Percentiles rank a stretch among this genome's conserved stretches.
These are phyloP conservation scores for Drosophila ezoana DNA, from an alignment of 2,888 invertebrate species.

Conservation along the genomic window DNA sequence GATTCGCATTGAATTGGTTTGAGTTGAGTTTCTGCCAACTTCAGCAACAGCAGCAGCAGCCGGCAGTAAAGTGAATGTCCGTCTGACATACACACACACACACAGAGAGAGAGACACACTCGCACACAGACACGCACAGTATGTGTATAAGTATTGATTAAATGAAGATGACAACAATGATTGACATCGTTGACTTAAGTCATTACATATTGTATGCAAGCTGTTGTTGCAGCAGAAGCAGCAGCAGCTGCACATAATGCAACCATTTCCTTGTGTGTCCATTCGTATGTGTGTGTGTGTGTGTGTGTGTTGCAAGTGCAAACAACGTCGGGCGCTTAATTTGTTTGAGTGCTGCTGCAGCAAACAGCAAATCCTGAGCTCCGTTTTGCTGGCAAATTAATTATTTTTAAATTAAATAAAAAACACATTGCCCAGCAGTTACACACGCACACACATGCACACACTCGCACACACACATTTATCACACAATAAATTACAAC, in stretches of 20 bases:
- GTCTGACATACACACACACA: slow-evolving; percentile 15
- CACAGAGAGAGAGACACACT: background rate
- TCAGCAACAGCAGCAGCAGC: slow-evolving; percentile 35
- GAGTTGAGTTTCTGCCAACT: slow-evolving; percentile 54
- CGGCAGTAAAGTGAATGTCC: slow-evolving; percentile 43
- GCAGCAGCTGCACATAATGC: slow-evolving; percentile 50
- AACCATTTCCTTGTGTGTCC: slow-evolving; percentile 37
- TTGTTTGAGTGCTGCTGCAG: slow-evolving; percentile 58
- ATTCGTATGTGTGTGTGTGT: background rate
- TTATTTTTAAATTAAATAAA: slow-evolving; percentile 67
- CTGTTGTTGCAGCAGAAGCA: slow-evolving; percentile 40
- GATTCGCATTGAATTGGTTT: slow-evolving; percentile 44
- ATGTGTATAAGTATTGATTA: slow-evolving; percentile 58
- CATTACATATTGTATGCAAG: slow-evolving; percentile 71
- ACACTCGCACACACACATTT: slow-evolving; percentile 32
- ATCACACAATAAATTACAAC: slow-evolving; percentile 71
- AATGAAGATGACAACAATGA: slow-evolving; percentile 74
- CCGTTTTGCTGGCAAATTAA: slow-evolving; percentile 51
- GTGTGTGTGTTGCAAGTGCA: slow-evolving; percentile 35
- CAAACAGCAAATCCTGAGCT: slow-evolving; percentile 36
- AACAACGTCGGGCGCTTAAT: slow-evolving; percentile 55
- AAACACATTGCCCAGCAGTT: slow-evolving; percentile 48
- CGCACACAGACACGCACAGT: slow-evolving; percentile 1
- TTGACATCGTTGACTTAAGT: slow-evolving; percentile 73
- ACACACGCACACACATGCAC: slow-evolving; percentile 9